Conservation (phyloP, 2,113 vertebrate genomes). For the Pluvialis apricaria region DNA sequence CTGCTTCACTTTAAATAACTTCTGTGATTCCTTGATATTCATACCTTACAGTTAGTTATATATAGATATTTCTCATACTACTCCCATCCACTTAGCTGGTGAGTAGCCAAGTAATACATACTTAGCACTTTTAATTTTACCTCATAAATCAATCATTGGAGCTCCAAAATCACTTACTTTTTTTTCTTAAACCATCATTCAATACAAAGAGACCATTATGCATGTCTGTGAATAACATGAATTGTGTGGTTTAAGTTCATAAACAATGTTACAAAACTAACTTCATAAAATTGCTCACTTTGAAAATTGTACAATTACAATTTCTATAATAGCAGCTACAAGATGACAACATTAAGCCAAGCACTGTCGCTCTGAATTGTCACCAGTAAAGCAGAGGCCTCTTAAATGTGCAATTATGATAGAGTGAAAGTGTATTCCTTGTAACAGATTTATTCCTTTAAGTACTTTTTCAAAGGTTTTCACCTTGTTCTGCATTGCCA, state of each 20-base stretch:
- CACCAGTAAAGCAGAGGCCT: neutral
- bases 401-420: neutral
- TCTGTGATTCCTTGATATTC: neutral
- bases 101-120: constrained; percentile 4
- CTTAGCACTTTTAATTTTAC: constrained; percentile 26
- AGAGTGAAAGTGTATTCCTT: neutral
- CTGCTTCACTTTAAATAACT: neutral
- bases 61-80: neutral
- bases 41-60: neutral
- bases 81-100: neutral
- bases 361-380: neutral
- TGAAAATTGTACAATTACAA: neutral
- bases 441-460: neutral
- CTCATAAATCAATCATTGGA: constrained; percentile 24
- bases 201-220: neutral
- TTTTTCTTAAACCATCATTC: constrained; percentile 16
- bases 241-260: constrained; percentile 21
- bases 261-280: constrained; percentile 18
- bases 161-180: neutral
- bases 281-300: constrained; percentile 16
- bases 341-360: neutral
- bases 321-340: neutral
- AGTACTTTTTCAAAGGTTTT: neutral
- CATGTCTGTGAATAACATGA: neutral
- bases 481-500: neutral